These are phyloP conservation scores for Brachystomella parvula DNA, from an alignment of 1,140 invertebrate species.

Conservation along the genomic window DNA sequence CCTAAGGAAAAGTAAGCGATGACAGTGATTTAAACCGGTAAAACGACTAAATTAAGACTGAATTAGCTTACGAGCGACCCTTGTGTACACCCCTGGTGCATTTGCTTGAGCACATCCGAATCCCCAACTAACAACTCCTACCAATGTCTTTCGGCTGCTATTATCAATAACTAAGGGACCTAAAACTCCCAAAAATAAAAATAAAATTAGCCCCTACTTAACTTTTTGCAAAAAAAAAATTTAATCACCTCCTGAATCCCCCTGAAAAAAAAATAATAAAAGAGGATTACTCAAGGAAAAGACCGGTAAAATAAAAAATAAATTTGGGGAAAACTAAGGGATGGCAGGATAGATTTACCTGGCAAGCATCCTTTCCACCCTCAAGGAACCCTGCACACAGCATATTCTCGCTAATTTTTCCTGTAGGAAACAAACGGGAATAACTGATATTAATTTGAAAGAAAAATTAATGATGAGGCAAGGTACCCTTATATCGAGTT, in stretches of 20 bases:
- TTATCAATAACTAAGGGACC: constrained; percentile 31
- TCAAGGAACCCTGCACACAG: neutral
- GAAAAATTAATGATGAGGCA: no score
- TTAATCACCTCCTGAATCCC: constrained; percentile 1
- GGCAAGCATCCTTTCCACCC: neutral
- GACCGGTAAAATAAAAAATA: neutral
- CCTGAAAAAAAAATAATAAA: neutral
- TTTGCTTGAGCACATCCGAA: constrained; percentile 5
- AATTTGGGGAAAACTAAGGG: no score
- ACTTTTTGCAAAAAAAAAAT: neutral
- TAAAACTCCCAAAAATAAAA: neutral
- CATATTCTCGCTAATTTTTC: constrained; percentile 7
- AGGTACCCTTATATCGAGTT: constrained; percentile 34
- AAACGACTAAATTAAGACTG: neutral
- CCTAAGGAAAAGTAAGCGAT: neutral
- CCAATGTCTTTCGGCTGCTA: constrained; percentile 7
- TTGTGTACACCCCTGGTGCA: constrained; percentile 13
- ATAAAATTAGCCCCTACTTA: neutral
- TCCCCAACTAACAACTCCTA: constrained; percentile 17
- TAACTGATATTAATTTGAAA: neutral
- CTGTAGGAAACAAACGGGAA: neutral
- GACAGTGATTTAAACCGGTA: neutral
- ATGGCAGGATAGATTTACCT: no score
- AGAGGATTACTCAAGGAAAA: neutral
- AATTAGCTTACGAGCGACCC: constrained; percentile 4